Conservation (phyloP, 2,888 invertebrate genomes). For the Baronia brevicornis region DNA sequence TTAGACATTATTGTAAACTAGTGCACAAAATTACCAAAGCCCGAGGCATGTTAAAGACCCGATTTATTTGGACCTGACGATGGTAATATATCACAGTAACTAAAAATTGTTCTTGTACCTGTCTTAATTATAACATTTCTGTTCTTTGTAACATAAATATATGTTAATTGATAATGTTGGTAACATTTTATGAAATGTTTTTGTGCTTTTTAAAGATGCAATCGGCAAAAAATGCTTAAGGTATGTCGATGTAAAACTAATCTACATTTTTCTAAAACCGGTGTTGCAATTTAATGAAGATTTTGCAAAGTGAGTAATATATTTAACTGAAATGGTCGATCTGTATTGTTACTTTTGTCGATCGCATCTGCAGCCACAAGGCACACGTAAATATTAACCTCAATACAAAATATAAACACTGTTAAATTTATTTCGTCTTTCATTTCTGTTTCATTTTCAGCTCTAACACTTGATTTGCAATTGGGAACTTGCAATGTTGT, state of each 20-base stretch:
- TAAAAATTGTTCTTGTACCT: conserved; percentile 31
- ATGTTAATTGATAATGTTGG: conserved; percentile 56
- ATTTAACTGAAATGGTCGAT: too few relatives aligned
- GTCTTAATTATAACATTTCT: conserved; percentile 43
- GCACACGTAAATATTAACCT: conserved; percentile 70
- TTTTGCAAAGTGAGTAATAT: too few relatives aligned
- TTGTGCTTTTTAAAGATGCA: conserved; percentile 35
- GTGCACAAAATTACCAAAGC: conserved; percentile 51
- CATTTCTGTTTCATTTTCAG: too few relatives aligned
- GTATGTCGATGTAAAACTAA: too few relatives aligned
- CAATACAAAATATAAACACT: conserved; percentile 72
- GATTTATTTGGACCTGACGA: conserved; percentile 19
- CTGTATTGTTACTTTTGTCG: conserved; percentile 23
- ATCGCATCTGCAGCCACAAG: conserved; percentile 55
- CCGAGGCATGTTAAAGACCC: conserved; percentile 12
- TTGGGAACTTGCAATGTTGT: too few relatives aligned
- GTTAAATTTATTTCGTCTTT: conserved; percentile 56
- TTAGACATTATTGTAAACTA: conserved; percentile 48
- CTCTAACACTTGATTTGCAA: too few relatives aligned
- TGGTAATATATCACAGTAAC: conserved; percentile 17
- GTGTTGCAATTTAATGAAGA: too few relatives aligned
- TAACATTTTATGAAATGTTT: conserved; percentile 61
- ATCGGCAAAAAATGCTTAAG: conserved; percentile 3
- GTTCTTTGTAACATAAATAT: conserved; percentile 47
- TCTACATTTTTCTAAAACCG: too few relatives aligned